phyloP scores from a whole-genome alignment of 2,113 vertebrate genomes.

The Sciurus niger region DNA sequence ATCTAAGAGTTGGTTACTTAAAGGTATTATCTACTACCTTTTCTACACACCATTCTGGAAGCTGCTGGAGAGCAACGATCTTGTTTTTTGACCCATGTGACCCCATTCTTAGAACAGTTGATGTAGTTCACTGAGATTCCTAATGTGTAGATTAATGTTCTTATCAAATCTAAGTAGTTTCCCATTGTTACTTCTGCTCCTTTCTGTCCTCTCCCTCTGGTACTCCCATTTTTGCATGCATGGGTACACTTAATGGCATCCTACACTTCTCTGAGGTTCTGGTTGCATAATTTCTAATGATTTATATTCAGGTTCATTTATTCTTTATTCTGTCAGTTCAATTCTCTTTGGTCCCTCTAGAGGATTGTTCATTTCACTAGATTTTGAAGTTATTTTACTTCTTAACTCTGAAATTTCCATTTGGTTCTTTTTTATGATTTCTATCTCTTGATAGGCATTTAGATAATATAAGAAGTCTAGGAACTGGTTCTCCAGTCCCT shows the following conservation, averaged over 20 bases:
- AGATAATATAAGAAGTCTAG: neutral
- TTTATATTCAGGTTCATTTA: too few relatives aligned
- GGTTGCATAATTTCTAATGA: too few relatives aligned
- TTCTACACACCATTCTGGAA: neutral
- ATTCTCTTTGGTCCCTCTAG: neutral
- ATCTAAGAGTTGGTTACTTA: neutral
- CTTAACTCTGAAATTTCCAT: neutral
- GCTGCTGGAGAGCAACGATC: neutral
- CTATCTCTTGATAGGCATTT: neutral
- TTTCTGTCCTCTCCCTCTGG: neutral
- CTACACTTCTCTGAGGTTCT: neutral
- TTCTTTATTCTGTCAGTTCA: neutral
- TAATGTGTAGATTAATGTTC: neutral
- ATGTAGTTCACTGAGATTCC: neutral
- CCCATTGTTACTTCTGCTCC: neutral
- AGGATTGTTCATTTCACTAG: slow-evolving; percentile 18
- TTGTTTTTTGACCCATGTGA: neutral
- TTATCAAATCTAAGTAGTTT: neutral
- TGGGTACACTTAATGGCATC: neutral
- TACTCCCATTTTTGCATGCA: neutral
- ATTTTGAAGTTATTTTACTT: neutral
- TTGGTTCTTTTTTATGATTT: neutral
- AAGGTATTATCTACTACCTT: neutral
- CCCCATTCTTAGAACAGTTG: neutral
- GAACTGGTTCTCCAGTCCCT: neutral